Evolutionary conservation across 2,113 vertebrate species (phyloP), one percentile per base, ranked within the genome.

Genomic region (Lasiurus borealis): DNA sequence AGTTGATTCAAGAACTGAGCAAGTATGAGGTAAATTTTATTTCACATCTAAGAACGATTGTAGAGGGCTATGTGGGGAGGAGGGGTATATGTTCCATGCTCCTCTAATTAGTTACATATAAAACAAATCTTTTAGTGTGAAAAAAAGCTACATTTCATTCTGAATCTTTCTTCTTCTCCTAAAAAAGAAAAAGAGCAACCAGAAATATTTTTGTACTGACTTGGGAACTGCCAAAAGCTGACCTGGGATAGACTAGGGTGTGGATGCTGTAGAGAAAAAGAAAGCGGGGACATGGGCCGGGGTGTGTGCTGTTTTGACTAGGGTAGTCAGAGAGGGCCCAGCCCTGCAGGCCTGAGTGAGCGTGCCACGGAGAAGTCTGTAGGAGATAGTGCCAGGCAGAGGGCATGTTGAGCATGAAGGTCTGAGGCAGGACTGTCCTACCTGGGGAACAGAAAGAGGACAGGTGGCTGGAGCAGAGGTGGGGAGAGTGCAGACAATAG

Each of bases 11-110:
- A n/a, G 78, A 96, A 29, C 71, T 98, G 69, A 88, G 1, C 85
- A 66, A 36, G 2, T 95, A 96, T 78, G 88, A 98, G 98, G 98
- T 97, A 97, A 97, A 54, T 84, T 85, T 91, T 81, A 7, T 93
- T 96, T 96, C 93, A 71, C 11, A 34, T 90, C 27, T 86, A 54
- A 78, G 27, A 48, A 86, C 52, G 69, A 73, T 71, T 92, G 52
- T 21, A 81, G 25, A 52, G 54, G n/a, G 21, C 18, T 66, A 0
- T 78, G 15, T n/a, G 7, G 9, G 36, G 34, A 13, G 11, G 18
- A n/a, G 2, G 10, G 21, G 10, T 0, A 16, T n/a, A 36, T 66
- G 66, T 6, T 80, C 64, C 31, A 36, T 87, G 52, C 29, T 62
- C 50, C 83, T 83, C 46, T 82, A 80, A 78, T n/a, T 21, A 23